Percentiles rank a stretch among this genome's conserved stretches.
Evolutionary conservation across 2,888 invertebrate genomes (phyloP).

Genomic region (Choreutis nemorana): DNA sequence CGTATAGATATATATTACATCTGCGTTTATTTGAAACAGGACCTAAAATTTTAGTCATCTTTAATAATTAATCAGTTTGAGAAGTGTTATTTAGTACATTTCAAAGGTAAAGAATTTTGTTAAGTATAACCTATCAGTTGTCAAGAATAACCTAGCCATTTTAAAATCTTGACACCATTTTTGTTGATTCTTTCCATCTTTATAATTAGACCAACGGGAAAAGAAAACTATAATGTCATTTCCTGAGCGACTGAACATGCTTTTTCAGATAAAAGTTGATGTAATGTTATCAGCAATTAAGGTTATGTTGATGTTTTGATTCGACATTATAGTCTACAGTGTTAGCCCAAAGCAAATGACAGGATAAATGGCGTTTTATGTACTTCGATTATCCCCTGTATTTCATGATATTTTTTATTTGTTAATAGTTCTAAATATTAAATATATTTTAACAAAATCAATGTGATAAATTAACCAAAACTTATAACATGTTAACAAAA

Average conservation of each 20-base stretch:
- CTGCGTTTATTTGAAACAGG: conserved; percentile 19
- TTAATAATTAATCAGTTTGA: too few relatives aligned
- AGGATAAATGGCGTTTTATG: conserved; percentile 8
- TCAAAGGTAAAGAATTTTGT: conserved; percentile 44
- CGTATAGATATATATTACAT: conserved; percentile 34
- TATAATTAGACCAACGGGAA: conserved; percentile 23
- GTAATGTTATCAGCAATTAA: conserved; percentile 28
- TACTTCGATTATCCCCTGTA: neutral
- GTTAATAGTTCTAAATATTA: neutral
- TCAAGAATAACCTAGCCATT: too few relatives aligned
- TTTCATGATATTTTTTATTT: neutral
- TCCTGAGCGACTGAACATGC: neutral
- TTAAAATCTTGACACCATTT: conserved; percentile 50
- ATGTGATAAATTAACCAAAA: neutral
- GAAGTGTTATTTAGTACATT: neutral
- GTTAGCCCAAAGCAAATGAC: conserved; percentile 17
- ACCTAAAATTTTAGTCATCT: too few relatives aligned
- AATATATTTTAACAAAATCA: neutral
- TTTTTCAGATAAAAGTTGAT: neutral
- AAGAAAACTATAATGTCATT: too few relatives aligned
- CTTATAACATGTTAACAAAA: neutral
- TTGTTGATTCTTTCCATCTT: conserved; percentile 39
- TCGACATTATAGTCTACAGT: conserved; percentile 22
- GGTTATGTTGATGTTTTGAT: conserved; percentile 67
- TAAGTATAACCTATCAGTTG: conserved; percentile 51